Base-by-base conservation (phyloP, 2,113 vertebrate genomes). In the Apodemus sylvaticus region DNA sequence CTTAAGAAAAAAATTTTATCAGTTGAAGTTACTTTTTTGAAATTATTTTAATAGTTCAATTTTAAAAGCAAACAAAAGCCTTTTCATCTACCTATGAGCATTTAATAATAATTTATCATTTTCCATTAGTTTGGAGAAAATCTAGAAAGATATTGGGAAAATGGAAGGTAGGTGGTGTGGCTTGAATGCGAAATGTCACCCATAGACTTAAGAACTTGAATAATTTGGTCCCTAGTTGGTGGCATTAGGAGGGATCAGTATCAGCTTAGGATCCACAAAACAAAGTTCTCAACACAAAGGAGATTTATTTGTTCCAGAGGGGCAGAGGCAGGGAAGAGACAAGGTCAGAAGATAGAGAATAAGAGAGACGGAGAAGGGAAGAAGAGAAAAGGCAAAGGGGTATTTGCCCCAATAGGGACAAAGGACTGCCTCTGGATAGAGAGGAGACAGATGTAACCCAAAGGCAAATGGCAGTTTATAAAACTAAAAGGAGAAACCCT, bases 61-160 rank as follows among this genome's bases (percentile, higher is more conserved):
- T 62, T 62, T 31, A 31, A 66, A 66, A 66, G 64, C 64, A 66
- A 66, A 24, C 60, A 24, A 62, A 60, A 62, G 20, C 62, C 93
- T 93, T n/a, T 12, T 7, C n/a, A 45, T 51, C 42, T 77, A n/a
- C 42, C 17, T 12, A 31, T 36, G 60, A 74, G 36, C 22, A 60
- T 86, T 89, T 92, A 62, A 90, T 90, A 51, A 45, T 8, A 88
- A 48, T 60, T 85, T 74, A 20, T 74, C 58, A n/a, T 70, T 58
- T 48, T 83, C 55, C 34, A 95, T 91, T 90, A 94, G 62, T 71
- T 90, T n/a, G 85, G 93, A 97, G 31, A 81, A 62, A 70, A 89
- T 90, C 39, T 94, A 42, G 77, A 22, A 48, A n/a, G 6, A 26
- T 64, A 94, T 6, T 53, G 24, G 16, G 31, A 10, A 86, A 70